phyloP scores from a whole-genome alignment of 2,113 vertebrate genomes.

The Crotalus viridis region DNA sequence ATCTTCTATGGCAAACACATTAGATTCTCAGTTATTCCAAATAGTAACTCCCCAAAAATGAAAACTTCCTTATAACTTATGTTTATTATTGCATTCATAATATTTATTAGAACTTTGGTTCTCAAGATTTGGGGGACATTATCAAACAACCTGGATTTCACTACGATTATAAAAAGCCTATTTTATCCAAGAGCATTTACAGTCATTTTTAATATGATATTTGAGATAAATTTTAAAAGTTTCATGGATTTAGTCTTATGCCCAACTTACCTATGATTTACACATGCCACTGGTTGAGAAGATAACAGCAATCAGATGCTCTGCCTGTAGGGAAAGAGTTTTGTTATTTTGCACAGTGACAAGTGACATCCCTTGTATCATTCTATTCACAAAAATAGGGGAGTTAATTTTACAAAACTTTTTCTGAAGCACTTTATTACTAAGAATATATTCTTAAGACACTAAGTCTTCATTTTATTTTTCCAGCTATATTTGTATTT shows the following conservation, averaged over 20 bases:
- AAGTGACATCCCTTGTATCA: neutral
- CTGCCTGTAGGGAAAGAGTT: neutral
- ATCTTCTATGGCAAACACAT: neutral
- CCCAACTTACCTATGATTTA: neutral
- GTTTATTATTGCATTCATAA: neutral
- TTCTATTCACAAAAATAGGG: neutral
- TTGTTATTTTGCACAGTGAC: neutral
- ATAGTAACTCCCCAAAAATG: neutral
- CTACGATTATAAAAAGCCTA: neutral
- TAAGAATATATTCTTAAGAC: neutral
- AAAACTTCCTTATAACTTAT: neutral
- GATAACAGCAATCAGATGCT: neutral
- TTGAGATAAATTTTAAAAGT: neutral
- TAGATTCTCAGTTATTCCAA: neutral
- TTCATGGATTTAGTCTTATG: neutral
- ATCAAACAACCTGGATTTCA: neutral
- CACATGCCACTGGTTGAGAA: neutral
- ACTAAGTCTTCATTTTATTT: neutral
- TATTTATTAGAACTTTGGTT: neutral
- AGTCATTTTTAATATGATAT: neutral
- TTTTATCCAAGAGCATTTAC: neutral
- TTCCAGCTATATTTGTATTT: neutral
- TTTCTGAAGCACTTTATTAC: neutral
- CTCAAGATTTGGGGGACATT: neutral
- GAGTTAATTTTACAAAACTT: neutral